Percentiles rank a stretch among this genome's conserved stretches.
Conservation (phyloP, 2,113 vertebrate genomes). For the Alaudala cheleensis region DNA sequence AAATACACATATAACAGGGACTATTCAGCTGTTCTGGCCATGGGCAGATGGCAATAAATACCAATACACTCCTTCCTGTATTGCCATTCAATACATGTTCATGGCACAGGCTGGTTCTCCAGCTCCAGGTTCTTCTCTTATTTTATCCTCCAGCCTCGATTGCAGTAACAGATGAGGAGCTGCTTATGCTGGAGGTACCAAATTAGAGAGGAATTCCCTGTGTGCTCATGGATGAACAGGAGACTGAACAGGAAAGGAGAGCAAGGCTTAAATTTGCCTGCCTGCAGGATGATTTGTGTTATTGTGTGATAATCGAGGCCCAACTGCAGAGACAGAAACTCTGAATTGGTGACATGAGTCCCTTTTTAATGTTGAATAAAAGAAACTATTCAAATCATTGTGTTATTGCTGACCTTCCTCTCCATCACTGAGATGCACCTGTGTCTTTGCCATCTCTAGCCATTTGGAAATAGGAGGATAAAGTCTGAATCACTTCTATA, state of each 20-base stretch:
- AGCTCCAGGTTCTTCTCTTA: neutral
- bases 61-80: neutral
- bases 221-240: neutral
- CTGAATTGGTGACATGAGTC: neutral
- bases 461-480: neutral
- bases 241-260: neutral
- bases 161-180: neutral
- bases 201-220: neutral
- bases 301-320: neutral
- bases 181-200: neutral
- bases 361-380: neutral
- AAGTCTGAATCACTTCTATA: neutral
- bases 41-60: neutral
- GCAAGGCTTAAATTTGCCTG: neutral
- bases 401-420: neutral
- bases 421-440: neutral
- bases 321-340: neutral
- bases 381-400: neutral
- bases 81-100: neutral
- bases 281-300: neutral
- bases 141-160: neutral
- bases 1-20: neutral
- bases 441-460: neutral
- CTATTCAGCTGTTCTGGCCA: neutral
- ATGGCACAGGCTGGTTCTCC: neutral